A percentile compares a stretch with the other conserved stretches of the same genome.
These are phyloP conservation scores for Brienomyrus brachyistius DNA, from an alignment of 2,113 vertebrate species.

Conservation along the genomic window DNA sequence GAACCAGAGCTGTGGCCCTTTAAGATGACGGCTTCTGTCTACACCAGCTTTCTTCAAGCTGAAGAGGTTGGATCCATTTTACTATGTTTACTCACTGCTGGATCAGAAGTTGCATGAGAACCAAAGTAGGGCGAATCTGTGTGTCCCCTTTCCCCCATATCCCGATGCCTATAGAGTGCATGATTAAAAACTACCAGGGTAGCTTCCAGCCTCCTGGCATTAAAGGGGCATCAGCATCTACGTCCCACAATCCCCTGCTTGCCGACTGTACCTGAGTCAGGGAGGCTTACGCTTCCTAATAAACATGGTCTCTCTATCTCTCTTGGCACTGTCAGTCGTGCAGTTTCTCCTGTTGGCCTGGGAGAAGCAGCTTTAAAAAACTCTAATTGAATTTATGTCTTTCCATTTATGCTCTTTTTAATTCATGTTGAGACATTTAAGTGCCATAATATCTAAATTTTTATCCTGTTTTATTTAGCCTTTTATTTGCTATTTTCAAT, in stretches of 20 bases:
- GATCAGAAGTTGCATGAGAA: not conserved
- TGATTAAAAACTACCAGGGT: not conserved
- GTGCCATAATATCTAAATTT: not conserved
- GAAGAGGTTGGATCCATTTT: not conserved
- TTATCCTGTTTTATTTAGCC: not conserved
- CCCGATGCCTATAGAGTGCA: slow-evolving; percentile 14
- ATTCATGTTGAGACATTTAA: not conserved
- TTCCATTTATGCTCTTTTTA: not conserved
- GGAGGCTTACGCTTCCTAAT: not conserved
- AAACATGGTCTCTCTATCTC: not conserved
- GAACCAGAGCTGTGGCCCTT: not conserved
- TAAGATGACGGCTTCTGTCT: not conserved
- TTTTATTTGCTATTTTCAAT: slow-evolving; percentile 1
- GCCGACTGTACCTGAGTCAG: not conserved
- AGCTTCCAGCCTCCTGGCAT: slow-evolving; percentile 47
- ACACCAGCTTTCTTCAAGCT: not conserved
- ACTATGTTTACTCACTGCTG: not conserved
- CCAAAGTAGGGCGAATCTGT: not conserved
- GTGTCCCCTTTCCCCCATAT: not conserved
- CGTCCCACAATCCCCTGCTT: not conserved
- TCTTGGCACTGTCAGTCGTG: not conserved
- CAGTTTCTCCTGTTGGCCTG: not conserved
- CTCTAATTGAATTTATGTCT: not conserved
- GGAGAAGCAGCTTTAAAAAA: not conserved
- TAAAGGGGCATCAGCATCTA: slow-evolving; percentile 19